Base-by-base conservation (phyloP, 2,888 invertebrate species). In the Muscina levida region DNA sequence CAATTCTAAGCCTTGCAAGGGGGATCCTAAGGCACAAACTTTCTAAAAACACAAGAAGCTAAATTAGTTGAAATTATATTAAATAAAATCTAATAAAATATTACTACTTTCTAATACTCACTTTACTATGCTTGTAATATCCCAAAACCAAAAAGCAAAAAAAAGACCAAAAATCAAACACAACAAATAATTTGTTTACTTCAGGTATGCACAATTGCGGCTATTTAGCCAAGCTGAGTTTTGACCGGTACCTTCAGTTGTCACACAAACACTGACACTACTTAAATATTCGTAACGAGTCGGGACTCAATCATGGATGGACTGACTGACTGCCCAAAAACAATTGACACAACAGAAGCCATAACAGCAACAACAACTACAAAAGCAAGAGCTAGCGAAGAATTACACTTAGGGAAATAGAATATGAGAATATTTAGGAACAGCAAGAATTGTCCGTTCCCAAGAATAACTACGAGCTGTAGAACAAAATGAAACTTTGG, bases 201-300 rank as follows among this genome's bases (percentile, higher is more conserved):
- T 17, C 19, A 17, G 19, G 22, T 22, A 19, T 2, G 13, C 2
- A 44, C 51, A 22, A 22, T 22, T 66, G 51, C n/a, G n/a, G n/a
- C n/a, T n/a, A n/a, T n/a, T n/a, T n/a, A n/a, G n/a, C n/a, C n/a
- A n/a, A n/a, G n/a, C n/a, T n/a, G n/a, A n/a, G n/a, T 56, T 44
- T 31, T 17, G 6, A 53, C 57, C 44, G 26, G 10, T 26, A 57
- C 70, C 76, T 66, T 80, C 70, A 72, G 46, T 51, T 66, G 48
- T 48, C 65, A 48, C 76, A 82, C 83, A 84, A 82, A 83, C 83
- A 87, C 86, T 85, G 85, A 82, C 81, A 79, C 74, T 84, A 70
- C 83, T 83, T 83, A 72, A 81, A 85, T 85, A 85, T 84, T 84
- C 84, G 82, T 84, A 84, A 84, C 83, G 79, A 79, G 83, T 83